Conservation (phyloP, 2,888 invertebrate species). For the Byasa hedistus region DNA sequence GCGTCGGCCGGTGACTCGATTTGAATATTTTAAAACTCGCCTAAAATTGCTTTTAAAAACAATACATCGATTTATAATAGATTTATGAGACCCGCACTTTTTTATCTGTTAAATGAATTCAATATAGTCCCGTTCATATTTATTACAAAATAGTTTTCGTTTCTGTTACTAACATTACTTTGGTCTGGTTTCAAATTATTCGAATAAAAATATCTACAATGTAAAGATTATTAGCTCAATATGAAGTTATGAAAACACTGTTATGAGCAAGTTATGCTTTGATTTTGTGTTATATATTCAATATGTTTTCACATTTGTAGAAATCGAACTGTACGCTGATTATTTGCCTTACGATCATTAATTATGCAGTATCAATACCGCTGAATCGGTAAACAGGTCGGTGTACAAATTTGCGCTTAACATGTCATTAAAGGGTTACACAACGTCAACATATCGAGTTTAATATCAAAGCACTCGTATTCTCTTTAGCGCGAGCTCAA, state of each 20-base stretch:
- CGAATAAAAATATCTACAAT: no score
- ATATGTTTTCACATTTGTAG: neutral
- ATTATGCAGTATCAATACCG: constrained; percentile 7
- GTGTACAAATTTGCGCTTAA: constrained; percentile 29
- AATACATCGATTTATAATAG: constrained; percentile 7
- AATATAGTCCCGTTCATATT: neutral
- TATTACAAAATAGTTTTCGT: neutral
- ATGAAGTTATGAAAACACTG: no score
- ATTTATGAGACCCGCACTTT: neutral
- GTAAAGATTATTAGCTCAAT: no score
- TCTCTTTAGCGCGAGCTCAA: constrained; percentile 62
- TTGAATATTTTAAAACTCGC: constrained; percentile 41
- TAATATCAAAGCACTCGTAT: constrained; percentile 56
- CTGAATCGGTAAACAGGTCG: constrained; percentile 7
- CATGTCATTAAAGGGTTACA: constrained; percentile 29
- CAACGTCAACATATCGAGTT: constrained; percentile 27
- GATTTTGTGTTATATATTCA: no score
- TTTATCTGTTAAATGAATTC: neutral
- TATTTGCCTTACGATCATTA: constrained; percentile 15
- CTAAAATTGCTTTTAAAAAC: constrained; percentile 46
- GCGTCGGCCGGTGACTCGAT: constrained; percentile 43
- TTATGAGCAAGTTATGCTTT: no score
- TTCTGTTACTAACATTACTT: no score
- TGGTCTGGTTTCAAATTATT: no score
- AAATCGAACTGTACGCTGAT: neutral